These are phyloP conservation scores for Semnornis frantzii DNA, from an alignment of 2,113 vertebrate species.

Conservation along the genomic window DNA sequence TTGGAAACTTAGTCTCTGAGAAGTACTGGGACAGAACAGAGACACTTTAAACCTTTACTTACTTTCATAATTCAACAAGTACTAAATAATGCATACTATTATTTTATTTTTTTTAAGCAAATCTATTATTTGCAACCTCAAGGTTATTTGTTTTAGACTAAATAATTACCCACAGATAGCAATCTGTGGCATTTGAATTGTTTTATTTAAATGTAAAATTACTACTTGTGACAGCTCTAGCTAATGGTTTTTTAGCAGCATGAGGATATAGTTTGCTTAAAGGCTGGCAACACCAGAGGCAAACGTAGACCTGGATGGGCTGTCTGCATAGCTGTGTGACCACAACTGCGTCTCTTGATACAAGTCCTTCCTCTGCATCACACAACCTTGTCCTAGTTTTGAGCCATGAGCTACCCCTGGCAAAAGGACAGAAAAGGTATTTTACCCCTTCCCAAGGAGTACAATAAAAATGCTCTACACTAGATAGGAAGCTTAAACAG, in stretches of 20 bases:
- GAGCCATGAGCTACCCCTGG: too few relatives aligned
- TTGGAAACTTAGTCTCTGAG: neutral
- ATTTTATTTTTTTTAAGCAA: neutral
- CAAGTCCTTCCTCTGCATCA: neutral
- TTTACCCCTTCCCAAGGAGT: too few relatives aligned
- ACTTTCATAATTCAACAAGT: neutral
- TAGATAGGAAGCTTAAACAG: too few relatives aligned
- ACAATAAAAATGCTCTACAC: too few relatives aligned
- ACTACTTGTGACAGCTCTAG: neutral
- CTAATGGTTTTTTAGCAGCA: neutral
- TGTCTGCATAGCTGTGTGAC: neutral
- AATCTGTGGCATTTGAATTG: neutral
- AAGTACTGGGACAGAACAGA: neutral
- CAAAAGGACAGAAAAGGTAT: too few relatives aligned
- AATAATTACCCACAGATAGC: conserved; percentile 4
- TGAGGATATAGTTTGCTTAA: neutral
- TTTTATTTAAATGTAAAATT: conserved; percentile 1
- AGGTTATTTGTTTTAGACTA: conserved; percentile 17
- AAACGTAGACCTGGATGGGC: neutral
- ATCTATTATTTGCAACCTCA: conserved; percentile 23
- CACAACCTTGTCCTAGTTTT: neutral
- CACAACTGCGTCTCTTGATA: neutral
- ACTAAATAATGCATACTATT: neutral
- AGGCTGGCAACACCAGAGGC: neutral
- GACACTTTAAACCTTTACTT: neutral